Evolutionary conservation across 2,113 vertebrate species (phyloP).

Genomic region (Apodemus sylvaticus): DNA sequence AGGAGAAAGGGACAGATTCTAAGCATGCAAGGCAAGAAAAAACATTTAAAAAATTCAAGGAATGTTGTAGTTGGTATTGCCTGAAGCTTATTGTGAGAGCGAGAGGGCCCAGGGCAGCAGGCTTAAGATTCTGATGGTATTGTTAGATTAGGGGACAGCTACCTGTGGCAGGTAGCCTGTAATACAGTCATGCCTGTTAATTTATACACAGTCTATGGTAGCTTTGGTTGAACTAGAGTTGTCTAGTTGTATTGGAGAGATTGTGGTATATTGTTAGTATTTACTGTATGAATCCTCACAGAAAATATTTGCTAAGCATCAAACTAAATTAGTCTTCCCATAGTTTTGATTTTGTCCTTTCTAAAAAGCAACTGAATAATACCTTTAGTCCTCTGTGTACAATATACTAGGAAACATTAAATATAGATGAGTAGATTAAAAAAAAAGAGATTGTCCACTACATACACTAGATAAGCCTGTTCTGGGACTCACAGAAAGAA

Average conservation of each 20-base stretch:
- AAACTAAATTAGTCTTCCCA: background rate
- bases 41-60: background rate
- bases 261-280: background rate
- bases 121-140: background rate
- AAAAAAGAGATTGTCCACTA: background rate
- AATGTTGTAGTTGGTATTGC: background rate
- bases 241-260: background rate
- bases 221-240: background rate
- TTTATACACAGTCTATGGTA: background rate
- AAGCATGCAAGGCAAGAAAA: background rate
- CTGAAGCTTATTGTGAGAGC: background rate
- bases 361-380: background rate
- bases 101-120: background rate
- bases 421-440: accelerated
- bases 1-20: background rate
- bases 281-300: background rate
- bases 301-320: background rate
- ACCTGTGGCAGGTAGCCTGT: background rate
- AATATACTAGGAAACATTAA: background rate
- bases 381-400: background rate
- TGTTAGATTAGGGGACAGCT: background rate
- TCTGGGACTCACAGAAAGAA: background rate
- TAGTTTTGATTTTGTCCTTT: background rate
- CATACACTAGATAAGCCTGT: background rate
- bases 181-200: background rate